A percentile compares a stretch with the other conserved stretches of the same genome.
These are phyloP conservation scores for Ischnus inquisitorius DNA, from an alignment of 2,888 invertebrate species.

Conservation along the genomic window DNA sequence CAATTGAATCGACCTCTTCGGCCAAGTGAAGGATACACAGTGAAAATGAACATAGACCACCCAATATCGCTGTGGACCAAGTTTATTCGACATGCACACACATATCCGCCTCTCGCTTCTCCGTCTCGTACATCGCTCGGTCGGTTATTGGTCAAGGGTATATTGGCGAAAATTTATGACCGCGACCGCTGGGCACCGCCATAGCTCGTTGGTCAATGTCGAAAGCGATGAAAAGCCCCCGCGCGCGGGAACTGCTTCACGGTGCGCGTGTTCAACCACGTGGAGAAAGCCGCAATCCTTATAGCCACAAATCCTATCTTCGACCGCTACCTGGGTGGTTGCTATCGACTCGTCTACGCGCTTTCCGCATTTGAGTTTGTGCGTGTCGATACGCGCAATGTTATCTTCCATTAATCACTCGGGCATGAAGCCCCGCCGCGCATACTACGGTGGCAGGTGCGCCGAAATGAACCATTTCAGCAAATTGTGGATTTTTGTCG, in stretches of 20 bases:
- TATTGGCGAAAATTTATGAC: conserved; percentile 68
- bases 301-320: conserved; percentile 51
- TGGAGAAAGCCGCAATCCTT: conserved; percentile 50
- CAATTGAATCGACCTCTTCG: conserved; percentile 13
- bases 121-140: conserved; percentile 46
- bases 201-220: conserved; percentile 71
- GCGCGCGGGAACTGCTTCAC: conserved; percentile 11
- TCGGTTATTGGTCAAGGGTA: conserved; percentile 67
- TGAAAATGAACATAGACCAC: background rate
- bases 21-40: background rate
- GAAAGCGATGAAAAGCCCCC: conserved; percentile 64
- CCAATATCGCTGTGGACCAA: background rate
- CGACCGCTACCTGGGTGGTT: background rate
- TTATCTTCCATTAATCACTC: conserved; percentile 31
- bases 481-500: too few relatives aligned
- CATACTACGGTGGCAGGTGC: background rate
- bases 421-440: background rate
- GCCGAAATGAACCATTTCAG: too few relatives aligned
- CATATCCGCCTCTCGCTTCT: background rate
- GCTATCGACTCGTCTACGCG: background rate
- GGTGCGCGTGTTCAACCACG: conserved; percentile 51
- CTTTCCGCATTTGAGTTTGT: background rate
- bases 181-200: conserved; percentile 46
- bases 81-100: background rate
- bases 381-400: background rate